Evolutionary conservation across 2,888 invertebrate species (phyloP), one percentile per base, ranked within the genome.

Genomic region (Tachina lurida): DNA sequence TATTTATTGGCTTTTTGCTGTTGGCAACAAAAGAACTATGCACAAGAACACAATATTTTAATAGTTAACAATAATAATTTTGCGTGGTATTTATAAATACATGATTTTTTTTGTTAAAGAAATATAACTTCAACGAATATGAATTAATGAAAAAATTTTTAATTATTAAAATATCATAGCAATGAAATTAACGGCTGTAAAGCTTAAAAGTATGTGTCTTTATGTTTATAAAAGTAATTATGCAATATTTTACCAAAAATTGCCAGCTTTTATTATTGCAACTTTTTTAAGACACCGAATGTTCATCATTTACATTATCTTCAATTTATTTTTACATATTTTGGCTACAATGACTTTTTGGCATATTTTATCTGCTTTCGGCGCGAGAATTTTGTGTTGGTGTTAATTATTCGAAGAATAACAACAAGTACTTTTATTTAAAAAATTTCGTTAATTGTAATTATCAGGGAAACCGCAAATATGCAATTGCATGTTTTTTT

Each of bases 391-490:
- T 31, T 31, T 5, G 7, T 12, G 47, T 8, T 12, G 9, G 15
- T 54, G 13, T 45, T 22, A 63, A 63, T 65, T 67, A 47, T 58
- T 41, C 8, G 19, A 43, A 58, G 7, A 58, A 5, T 1, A 41
- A 71, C 45, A 10, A 19, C 41, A 15, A 56, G 7, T 17, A 15
- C 19, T 17, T 67, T 77, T 49, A 58, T 58, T 47, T 22, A 10
- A 13, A n/a, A 17, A 58, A 67, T 68, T 58, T 77, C 13, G 65
- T 22, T 77, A 10, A 58, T 41, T 68, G 49, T 39, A 76, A 76
- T 56, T 54, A 41, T 31, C 47, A 22, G 1, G 22, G n/a, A n/a
- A n/a, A n/a, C n/a, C n/a, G n/a, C n/a, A n/a, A n/a, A n/a, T n/a
- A n/a, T n/a, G n/a, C n/a, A n/a, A n/a, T n/a, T n/a, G n/a, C n/a